These are phyloP conservation scores for Argyrosomus regius DNA, from an alignment of 2,797 vertebrate genomes.

Conservation along the genomic window DNA sequence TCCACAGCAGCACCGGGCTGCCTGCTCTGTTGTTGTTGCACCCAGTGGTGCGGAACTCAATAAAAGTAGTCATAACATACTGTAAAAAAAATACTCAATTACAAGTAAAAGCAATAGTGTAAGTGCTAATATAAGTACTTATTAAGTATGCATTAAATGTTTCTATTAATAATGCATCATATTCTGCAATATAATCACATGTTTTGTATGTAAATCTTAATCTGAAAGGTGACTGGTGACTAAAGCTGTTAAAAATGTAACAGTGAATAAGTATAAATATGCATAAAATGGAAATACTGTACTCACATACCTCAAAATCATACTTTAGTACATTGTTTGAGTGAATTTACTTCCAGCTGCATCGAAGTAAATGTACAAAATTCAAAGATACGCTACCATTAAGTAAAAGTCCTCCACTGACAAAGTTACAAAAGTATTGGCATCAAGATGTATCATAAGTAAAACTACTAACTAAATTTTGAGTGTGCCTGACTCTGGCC, in stretches of 20 bases:
- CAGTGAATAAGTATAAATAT: no score
- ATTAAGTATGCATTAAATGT: no score
- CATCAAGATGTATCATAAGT: background rate
- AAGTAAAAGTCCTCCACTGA: no score
- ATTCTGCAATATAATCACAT: no score
- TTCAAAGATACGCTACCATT: no score
- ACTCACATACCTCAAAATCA: background rate
- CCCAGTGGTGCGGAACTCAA: no score
- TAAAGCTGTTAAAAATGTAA: background rate
- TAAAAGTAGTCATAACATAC: background rate
- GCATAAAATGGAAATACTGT: background rate
- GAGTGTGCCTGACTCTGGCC: no score
- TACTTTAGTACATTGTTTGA: no score
- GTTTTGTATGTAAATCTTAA: background rate
- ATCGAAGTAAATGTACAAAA: background rate
- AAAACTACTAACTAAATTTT: background rate
- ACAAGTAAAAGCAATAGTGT: no score
- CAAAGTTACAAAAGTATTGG: no score
- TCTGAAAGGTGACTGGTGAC: background rate
- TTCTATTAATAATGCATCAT: background rate
- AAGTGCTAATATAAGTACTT: no score
- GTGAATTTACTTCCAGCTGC: no score
- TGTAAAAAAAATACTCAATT: background rate
- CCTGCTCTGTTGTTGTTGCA: background rate
- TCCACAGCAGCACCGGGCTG: rapidly evolving